Evolutionary conservation across 2,888 invertebrate species (phyloP), one percentile per base, ranked within the genome.

Genomic region (Phlogophora meticulosa): DNA sequence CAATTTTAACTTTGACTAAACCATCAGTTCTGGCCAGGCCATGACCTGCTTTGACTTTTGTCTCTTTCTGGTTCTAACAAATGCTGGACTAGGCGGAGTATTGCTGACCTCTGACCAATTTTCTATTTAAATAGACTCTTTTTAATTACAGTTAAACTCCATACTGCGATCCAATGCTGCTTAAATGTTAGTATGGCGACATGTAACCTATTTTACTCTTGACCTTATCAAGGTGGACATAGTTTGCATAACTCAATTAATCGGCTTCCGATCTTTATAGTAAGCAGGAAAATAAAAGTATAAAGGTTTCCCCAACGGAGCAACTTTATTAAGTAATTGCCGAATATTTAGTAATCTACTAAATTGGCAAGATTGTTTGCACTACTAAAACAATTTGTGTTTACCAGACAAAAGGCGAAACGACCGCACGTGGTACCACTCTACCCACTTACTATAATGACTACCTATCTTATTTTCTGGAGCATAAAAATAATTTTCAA

Each of bases 401-500:
- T 49, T 49, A 45, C 17, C 65, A 57, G 45, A 67, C 45, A 55
- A 51, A 57, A 22, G 10, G 13, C 42, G 20, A 38, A 56, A 51
- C 7, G n/a, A 36, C 22, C 55, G 53, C 67, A 51, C 40, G 51
- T 65, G 45, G 9, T n/a, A 46, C 51, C 49, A 45, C 53, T 58
- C 40, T 13, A 57, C 64, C 51, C 65, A 71, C 72, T 72, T 65
- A 65, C 45, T 22, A n/a, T 52, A 57, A 71, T 71, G 28, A 65
- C 51, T 40, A 22, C 9, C 45, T 46, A 51, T 49, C 69, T 46
- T 65, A 68, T 68, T 74, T 56, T 61, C 34, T 42, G 49, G 57
- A 69, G 40, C 48, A 40, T 62, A 57, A 57, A 75, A 58, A 58
- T 75, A 45, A 75, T 73, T 70, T 69, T 55, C 36, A 72, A 58